Evolutionary conservation across 2,888 invertebrate genomes (phyloP), one percentile per base, ranked within the genome.

Genomic region (Ichneumoninae sp.): DNA sequence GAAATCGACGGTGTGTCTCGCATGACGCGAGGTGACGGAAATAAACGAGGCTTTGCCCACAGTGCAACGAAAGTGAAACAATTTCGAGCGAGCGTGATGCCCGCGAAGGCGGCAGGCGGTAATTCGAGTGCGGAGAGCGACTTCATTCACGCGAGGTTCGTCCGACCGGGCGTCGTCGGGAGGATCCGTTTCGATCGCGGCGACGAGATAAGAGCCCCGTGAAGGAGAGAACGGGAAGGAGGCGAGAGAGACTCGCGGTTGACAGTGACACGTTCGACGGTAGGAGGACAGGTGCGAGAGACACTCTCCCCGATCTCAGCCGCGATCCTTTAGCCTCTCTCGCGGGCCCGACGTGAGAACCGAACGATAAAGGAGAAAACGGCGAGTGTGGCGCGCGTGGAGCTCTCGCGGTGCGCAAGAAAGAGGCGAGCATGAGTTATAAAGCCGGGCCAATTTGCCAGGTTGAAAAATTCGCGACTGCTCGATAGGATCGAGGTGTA

Each of bases 241-340:
- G 33, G 54, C 33, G 70, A 36, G 26, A 30, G 44, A 44, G 30
- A 47, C n/a, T 22, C 6, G 63, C 60, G 73, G 78, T 68, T 50
- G 78, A 82, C 85, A 79, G 81, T 85, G 85, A 85, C 85, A 85
- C 78, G 82, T 85, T 82, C 82, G 82, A 82, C 63, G 79, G 40
- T 13, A 68, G 52, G 71, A 63, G 71, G 82, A 82, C 85, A 85
- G 85, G 85, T 85, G 85, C 71, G 74, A 82, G 79, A 82, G 71
- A 57, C 57, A 26, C 57, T 57, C 57, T 26, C 66, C 66, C 71
- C 65, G 80, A 76, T 76, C 54, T 8, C 10, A 10, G 63, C 40
- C 22, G 10, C 65, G 75, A 40, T 66, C 66, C 66, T 40, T 66
- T 63, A n/a, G 66, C 22, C 74, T 5, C 36, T 65, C 33, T 68